Evolutionary conservation across 53 echinoderm and acorn worm genomes (phyloP), one percentile per base, ranked within the genome.

Genomic region (Hippasteria phrygiana): DNA sequence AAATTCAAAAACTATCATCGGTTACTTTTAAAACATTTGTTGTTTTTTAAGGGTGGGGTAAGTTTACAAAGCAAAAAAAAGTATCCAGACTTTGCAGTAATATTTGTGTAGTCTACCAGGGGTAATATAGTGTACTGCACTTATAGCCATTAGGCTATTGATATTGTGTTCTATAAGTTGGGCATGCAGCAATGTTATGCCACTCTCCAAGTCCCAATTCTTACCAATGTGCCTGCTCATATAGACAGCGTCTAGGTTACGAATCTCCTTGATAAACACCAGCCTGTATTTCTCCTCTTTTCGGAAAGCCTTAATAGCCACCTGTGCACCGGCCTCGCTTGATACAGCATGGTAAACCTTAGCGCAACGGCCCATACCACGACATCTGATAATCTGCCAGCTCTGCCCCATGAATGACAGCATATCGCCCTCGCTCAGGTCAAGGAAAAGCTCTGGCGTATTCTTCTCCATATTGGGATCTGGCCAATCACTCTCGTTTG

Each of bases 311-410:
- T 96, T 96, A 16, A 94, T 90, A 24, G 96, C 96, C 55, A 92
- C 90, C 59, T 90, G 90, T 35, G 92, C 83, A 65, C 92, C 90
- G 36, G 90, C 94, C 55, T 92, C 94, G 37, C 82, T 88, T 9
- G 96, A 92, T 24, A 88, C 92, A 48, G 92, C 94, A 54, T 96
- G 94, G 75, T 94, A 96, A 41, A 96, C 96, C 74, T 92, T 94
- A 59, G 96, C 93, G 41, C 96, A 96, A 5, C 94, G 90, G 9
- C 96, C 96, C 94, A 94, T 96, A 32, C 96, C 96, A 0, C 92
- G 66, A n/a, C 83, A 72, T 36, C 82, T 89, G 31, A 81, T 87
- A 53, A 96, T 88, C 5, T 77, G 90, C 96, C 96, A 96, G 64
- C 87, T 82, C 71, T 94, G 94, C 12, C 94, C 92, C 47, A 96